phyloP scores from a whole-genome alignment of 2,797 vertebrate genomes.

The Spinus pinus region DNA sequence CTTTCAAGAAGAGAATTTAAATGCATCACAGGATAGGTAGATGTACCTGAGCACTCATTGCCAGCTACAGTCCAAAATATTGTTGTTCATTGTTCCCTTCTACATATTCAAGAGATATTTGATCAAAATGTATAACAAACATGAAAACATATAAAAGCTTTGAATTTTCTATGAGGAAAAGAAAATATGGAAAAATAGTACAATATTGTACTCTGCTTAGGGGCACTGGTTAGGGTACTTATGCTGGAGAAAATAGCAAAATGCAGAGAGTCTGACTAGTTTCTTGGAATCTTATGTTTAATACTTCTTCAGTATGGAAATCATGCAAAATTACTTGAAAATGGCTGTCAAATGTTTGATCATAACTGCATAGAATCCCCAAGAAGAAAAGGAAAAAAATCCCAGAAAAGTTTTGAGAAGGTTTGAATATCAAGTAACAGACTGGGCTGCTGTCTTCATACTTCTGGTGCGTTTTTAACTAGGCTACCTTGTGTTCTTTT shows the following conservation, averaged over 20 bases:
- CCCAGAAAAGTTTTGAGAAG: conserved; percentile 39
- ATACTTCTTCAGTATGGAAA: conserved; percentile 60
- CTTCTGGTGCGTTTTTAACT: conserved; percentile 61
- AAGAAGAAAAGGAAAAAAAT: conserved; percentile 32
- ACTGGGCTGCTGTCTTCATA: conserved; percentile 62
- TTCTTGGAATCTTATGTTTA: conserved; percentile 46
- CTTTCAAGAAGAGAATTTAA: conserved; percentile 6
- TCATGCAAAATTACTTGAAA: conserved; percentile 59
- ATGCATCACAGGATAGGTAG: not conserved
- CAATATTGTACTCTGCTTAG: conserved; percentile 28
- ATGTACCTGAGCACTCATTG: not conserved
- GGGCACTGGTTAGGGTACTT: conserved; percentile 15
- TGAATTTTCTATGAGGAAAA: conserved; percentile 48
- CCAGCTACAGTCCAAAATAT: conserved; percentile 28
- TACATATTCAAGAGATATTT: conserved; percentile 64
- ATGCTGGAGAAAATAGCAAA: conserved; percentile 36
- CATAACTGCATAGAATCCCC: conserved; percentile 17
- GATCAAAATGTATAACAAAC: conserved; percentile 56
- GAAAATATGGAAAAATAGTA: conserved; percentile 18
- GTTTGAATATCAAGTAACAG: conserved; percentile 68
- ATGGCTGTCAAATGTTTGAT: conserved; percentile 52
- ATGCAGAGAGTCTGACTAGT: not conserved
- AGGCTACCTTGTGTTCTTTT: conserved; percentile 63
- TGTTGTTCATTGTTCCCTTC: conserved; percentile 40
- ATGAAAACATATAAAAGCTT: conserved; percentile 36